A percentile compares a stretch with the other conserved stretches of the same genome.
Conservation (phyloP, 2,888 invertebrate species). For the Drosophila sordidula region DNA sequence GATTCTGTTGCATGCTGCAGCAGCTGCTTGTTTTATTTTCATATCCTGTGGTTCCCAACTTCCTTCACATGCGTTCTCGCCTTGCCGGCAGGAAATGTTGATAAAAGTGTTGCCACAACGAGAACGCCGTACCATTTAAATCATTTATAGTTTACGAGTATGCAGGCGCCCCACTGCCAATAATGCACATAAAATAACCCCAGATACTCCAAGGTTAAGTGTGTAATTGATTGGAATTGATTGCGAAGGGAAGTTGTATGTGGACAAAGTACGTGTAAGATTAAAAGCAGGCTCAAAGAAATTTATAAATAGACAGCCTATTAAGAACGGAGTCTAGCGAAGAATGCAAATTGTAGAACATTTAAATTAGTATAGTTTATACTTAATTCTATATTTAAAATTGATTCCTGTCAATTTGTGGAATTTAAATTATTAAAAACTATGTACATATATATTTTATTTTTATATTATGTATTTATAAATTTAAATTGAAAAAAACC, state of each 20-base stretch:
- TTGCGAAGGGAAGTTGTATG: neutral
- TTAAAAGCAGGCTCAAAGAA: neutral
- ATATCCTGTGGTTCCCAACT: slow-evolving; percentile 65
- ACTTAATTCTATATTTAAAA: no score
- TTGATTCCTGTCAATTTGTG: no score
- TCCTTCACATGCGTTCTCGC: slow-evolving; percentile 52
- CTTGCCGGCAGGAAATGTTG: slow-evolving; percentile 64
- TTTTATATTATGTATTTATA: no score
- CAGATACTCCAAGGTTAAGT: slow-evolving; percentile 22
- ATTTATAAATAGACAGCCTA: neutral
- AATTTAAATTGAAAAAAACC: no score
- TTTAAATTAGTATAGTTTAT: no score
- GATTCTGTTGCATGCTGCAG: slow-evolving; percentile 35
- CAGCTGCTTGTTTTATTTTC: slow-evolving; percentile 58
- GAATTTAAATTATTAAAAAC: no score
- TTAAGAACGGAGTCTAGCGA: no score
- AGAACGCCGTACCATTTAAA: slow-evolving; percentile 58
- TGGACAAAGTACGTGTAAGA: neutral
- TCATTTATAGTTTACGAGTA: slow-evolving; percentile 57
- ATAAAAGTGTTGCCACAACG: slow-evolving; percentile 67
- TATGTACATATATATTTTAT: no score
- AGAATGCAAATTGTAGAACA: no score
- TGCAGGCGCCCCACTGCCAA: slow-evolving; percentile 4
- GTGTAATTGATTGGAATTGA: slow-evolving; percentile 37
- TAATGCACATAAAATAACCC: neutral